phyloP scores from a whole-genome alignment of 2,888 invertebrate genomes.

The Pheosia tremula region DNA sequence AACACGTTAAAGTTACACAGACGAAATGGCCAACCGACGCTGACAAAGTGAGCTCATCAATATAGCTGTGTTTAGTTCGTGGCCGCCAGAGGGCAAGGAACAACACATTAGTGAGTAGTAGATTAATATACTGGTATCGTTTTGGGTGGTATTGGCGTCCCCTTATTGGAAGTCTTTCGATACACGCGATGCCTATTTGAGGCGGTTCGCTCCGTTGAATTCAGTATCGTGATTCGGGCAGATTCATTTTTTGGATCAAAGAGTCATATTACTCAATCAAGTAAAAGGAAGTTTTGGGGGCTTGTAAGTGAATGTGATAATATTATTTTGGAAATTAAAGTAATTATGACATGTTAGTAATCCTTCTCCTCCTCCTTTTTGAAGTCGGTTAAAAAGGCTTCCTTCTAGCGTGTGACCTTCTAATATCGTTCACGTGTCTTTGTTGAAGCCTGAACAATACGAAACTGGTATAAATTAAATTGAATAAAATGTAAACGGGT shows the following conservation, averaged over 20 bases:
- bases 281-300: slow-evolving; percentile 33
- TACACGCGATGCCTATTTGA: slow-evolving; percentile 71
- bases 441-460: too few species aligned
- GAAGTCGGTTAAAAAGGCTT: too few species aligned
- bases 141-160: slow-evolving; percentile 48
- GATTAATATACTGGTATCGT: slow-evolving; percentile 72
- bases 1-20: slow-evolving; percentile 64
- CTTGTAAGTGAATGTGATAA: slow-evolving; percentile 30
- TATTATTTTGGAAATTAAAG: neutral
- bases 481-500: too few species aligned
- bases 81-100: slow-evolving; percentile 59
- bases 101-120: slow-evolving; percentile 69
- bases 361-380: too few species aligned
- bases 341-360: neutral
- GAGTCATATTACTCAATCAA: slow-evolving; percentile 39
- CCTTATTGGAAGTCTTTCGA: slow-evolving; percentile 70
- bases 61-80: slow-evolving; percentile 58
- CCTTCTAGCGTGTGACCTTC: neutral
- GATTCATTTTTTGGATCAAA: slow-evolving; percentile 46
- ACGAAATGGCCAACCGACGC: slow-evolving; percentile 65
- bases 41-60: slow-evolving; percentile 77
- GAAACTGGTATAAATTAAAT: too few species aligned
- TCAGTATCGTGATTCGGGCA: slow-evolving; percentile 43
- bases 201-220: slow-evolving; percentile 54
- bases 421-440: too few species aligned